Conservation (phyloP, 2,113 vertebrate species). For the Orthonyx spaldingii region DNA sequence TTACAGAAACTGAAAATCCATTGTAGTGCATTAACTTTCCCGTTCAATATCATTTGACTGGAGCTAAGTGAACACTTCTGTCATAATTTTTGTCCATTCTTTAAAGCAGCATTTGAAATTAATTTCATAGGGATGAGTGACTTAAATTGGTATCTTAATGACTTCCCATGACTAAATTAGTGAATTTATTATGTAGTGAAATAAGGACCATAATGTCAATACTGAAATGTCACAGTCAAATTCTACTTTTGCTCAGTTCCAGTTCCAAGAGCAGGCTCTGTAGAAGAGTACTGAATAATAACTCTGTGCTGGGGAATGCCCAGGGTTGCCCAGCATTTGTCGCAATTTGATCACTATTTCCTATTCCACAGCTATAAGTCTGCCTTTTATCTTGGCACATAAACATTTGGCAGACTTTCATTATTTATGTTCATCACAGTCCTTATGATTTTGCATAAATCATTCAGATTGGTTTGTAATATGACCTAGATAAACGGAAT, state of each 20-base stretch:
- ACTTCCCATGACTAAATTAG: background rate
- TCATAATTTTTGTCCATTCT: background rate
- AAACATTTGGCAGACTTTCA: background rate
- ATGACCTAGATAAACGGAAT: conserved; percentile 1
- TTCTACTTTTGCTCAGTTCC: background rate
- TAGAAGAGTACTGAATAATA: background rate
- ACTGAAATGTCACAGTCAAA: background rate
- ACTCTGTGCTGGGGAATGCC: background rate
- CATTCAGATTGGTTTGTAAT: conserved; percentile 26
- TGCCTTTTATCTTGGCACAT: background rate
- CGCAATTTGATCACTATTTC: background rate
- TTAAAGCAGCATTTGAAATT: background rate
- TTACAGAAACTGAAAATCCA: background rate
- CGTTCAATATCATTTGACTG: background rate
- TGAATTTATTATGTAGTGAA: background rate
- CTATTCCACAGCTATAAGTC: background rate
- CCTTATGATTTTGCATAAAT: conserved; percentile 31
- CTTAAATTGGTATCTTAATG: background rate
- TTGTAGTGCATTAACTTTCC: background rate
- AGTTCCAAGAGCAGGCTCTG: background rate
- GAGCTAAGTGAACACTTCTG: background rate
- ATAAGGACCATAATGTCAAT: background rate
- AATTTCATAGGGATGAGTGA: background rate
- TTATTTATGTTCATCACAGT: background rate
- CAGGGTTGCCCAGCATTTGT: background rate